Conservation (phyloP, 2,888 invertebrate genomes). For the Drosophila ochracea region DNA sequence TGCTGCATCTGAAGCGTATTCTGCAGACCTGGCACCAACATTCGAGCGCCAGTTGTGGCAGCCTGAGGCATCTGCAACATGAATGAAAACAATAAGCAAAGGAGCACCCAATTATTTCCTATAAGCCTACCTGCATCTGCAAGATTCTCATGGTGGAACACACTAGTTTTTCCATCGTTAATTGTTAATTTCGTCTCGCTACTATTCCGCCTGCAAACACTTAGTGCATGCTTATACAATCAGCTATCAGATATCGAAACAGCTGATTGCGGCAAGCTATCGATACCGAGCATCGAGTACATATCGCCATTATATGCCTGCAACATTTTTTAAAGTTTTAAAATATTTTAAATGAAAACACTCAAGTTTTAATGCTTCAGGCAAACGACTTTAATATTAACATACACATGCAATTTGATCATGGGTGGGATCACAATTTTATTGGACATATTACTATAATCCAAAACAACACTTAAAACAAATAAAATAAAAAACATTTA, state of each 20-base stretch:
- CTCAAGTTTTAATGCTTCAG: not conserved
- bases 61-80: conserved; percentile 61
- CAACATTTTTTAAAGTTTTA: not conserved
- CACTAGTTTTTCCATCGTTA: conserved; percentile 46
- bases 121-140: conserved; percentile 45
- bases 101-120: not conserved
- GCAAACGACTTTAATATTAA: not conserved
- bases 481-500: conserved; percentile 6
- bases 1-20: conserved; percentile 76
- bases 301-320: not conserved
- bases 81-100: conserved; percentile 15
- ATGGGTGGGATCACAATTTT: conserved; percentile 3
- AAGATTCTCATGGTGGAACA: conserved; percentile 42
- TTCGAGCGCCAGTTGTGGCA: conserved; percentile 44
- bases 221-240: conserved; percentile 54
- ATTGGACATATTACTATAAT: conserved; percentile 22
- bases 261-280: conserved; percentile 34
- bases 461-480: conserved; percentile 23
- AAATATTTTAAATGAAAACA: not conserved
- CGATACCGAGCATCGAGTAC: conserved; percentile 17
- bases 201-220: not conserved
- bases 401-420: conserved; percentile 29
- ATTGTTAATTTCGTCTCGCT: not conserved
- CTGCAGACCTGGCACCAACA: conserved; percentile 69
- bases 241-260: conserved; percentile 39